Conservation (phyloP, 2,888 invertebrate species). For the Chymomyza procnemis region DNA sequence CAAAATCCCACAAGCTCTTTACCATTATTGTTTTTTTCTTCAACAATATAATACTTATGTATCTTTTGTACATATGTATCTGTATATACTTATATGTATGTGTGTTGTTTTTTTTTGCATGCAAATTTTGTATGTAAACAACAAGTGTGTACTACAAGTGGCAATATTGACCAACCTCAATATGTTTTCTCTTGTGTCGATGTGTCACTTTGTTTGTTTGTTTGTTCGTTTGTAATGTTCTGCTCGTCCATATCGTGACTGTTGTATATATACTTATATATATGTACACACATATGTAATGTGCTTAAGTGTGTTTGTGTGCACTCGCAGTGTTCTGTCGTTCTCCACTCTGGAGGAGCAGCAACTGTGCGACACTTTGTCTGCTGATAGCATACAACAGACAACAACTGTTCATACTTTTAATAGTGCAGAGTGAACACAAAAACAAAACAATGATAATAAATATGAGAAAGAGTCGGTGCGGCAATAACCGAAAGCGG, state of each 20-base stretch:
- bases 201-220: background rate
- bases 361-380: constrained; percentile 65
- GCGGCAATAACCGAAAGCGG: background rate
- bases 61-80: background rate
- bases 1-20: background rate
- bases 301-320: background rate
- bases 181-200: constrained; percentile 3
- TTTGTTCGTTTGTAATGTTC: constrained; percentile 1
- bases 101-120: too few relatives aligned
- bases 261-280: constrained; percentile 28
- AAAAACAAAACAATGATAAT: constrained; percentile 10
- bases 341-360: background rate
- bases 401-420: constrained; percentile 29
- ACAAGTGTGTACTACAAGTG: constrained; percentile 49
- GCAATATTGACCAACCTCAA: constrained; percentile 49
- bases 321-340: background rate
- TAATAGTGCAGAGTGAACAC: constrained; percentile 12
- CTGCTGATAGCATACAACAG: constrained; percentile 59
- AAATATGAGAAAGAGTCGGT: background rate
- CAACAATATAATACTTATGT: background rate
- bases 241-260: constrained; percentile 24
- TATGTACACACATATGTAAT: constrained; percentile 8
- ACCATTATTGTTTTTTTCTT: background rate
- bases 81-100: constrained; percentile 19
- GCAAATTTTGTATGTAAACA: constrained; percentile 38